A percentile compares a stretch with the other conserved stretches of the same genome.
phyloP scores from a whole-genome alignment of 2,113 vertebrate genomes.

The Brachypodius melanocephalos region DNA sequence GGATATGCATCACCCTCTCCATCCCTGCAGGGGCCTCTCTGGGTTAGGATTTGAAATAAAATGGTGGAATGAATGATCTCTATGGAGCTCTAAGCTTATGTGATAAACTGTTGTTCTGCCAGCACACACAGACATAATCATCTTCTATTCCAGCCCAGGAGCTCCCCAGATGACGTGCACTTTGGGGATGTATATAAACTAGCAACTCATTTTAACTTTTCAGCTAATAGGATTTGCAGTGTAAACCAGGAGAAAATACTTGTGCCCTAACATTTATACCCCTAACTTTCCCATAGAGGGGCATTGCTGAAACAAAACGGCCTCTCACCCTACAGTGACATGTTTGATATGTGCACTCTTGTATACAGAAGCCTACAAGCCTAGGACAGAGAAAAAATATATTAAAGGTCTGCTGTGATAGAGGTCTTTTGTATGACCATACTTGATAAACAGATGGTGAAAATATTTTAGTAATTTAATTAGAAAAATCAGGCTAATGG shows the following conservation, averaged over 20 bases:
- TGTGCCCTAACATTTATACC: background rate
- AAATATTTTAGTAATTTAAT: background rate
- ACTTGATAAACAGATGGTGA: background rate
- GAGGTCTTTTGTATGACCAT: background rate
- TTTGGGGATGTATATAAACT: background rate
- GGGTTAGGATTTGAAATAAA: constrained; percentile 1
- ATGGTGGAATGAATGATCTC: background rate
- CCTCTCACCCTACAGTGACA: background rate
- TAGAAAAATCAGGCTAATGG: background rate
- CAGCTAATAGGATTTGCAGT: background rate
- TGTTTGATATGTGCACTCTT: background rate
- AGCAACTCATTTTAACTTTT: background rate
- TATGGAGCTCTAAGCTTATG: background rate
- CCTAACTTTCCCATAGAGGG: background rate
- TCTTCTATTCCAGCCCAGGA: background rate
- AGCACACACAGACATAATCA: background rate
- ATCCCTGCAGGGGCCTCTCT: constrained; percentile 52
- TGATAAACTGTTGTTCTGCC: background rate
- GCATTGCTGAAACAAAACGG: background rate
- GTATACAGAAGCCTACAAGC: background rate
- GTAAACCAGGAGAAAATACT: background rate
- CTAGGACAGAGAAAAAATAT: background rate
- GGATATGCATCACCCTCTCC: background rate
- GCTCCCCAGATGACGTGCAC: background rate
- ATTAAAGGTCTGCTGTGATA: background rate